Percentiles rank a stretch among this genome's conserved stretches.
Conservation (phyloP, 2,888 invertebrate species). For the Entomobrya multifasciata region DNA sequence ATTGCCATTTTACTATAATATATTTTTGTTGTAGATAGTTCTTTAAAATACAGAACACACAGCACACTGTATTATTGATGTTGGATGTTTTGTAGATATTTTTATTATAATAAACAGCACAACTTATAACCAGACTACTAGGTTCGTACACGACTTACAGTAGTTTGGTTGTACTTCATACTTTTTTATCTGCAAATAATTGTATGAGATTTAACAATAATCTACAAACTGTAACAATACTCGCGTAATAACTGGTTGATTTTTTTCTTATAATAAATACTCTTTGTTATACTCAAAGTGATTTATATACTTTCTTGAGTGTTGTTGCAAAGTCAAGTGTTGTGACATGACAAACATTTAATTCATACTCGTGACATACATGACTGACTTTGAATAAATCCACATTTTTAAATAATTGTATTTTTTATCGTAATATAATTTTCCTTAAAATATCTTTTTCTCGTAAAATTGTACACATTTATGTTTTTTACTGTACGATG, state of each 20-base stretch:
- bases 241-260: too few relatives aligned
- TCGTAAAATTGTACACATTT: not conserved
- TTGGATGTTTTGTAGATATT: too few relatives aligned
- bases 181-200: not conserved
- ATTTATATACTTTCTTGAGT: too few relatives aligned
- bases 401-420: too few relatives aligned
- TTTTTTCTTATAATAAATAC: too few relatives aligned
- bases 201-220: not conserved
- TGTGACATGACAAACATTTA: too few relatives aligned
- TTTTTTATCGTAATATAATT: not conserved
- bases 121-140: not conserved
- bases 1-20: slow-evolving; percentile 53
- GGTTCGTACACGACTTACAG: too few relatives aligned
- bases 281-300: too few relatives aligned
- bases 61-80: not conserved
- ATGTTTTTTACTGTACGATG: not conserved
- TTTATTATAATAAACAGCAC: not conserved
- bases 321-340: too few relatives aligned
- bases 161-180: not conserved
- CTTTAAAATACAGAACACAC: slow-evolving; percentile 15
- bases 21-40: slow-evolving; percentile 13
- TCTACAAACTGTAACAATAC: not conserved
- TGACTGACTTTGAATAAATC: too few relatives aligned
- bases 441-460: not conserved
- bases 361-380: too few relatives aligned